phyloP scores from a whole-genome alignment of 2,888 invertebrate genomes.

The Papilio elwesi region DNA sequence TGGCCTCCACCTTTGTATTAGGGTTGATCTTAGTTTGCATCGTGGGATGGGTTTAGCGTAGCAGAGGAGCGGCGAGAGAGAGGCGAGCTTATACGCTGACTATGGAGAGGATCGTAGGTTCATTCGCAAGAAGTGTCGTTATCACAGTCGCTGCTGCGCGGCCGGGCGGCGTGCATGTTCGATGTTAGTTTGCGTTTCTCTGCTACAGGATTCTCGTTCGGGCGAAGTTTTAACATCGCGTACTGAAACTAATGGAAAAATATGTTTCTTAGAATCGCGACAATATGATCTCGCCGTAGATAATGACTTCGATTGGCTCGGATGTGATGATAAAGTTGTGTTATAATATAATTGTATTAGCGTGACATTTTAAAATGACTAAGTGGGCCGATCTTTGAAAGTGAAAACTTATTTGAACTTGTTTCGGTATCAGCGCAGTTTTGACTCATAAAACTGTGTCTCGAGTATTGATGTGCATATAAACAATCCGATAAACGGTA shows the following conservation, averaged over 20 bases:
- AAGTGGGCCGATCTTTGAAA: slow-evolving; percentile 63
- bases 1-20: slow-evolving; percentile 59
- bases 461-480: slow-evolving; percentile 72
- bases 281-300: slow-evolving; percentile 66
- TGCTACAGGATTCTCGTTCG: slow-evolving; percentile 57
- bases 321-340: slow-evolving; percentile 70
- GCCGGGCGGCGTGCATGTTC: slow-evolving; percentile 72
- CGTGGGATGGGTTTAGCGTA: slow-evolving; percentile 57
- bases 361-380: slow-evolving; percentile 64
- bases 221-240: slow-evolving; percentile 77
- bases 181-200: slow-evolving; percentile 53
- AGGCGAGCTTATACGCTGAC: slow-evolving; percentile 72
- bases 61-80: slow-evolving; percentile 62
- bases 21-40: slow-evolving; percentile 59
- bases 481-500: slow-evolving; percentile 65
- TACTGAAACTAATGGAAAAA: slow-evolving; percentile 59
- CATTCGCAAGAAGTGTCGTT: slow-evolving; percentile 77
- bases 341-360: slow-evolving; percentile 53
- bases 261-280: slow-evolving; percentile 64
- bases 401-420: slow-evolving; percentile 65
- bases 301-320: slow-evolving; percentile 73
- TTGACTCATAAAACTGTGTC: slow-evolving; percentile 73
- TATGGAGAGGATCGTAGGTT: slow-evolving; percentile 76
- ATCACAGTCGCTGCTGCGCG: slow-evolving; percentile 83
- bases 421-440: slow-evolving; percentile 80